Evolutionary conservation across 2,888 invertebrate genomes (phyloP).

Genomic region (Bhutanitis thaidina): DNA sequence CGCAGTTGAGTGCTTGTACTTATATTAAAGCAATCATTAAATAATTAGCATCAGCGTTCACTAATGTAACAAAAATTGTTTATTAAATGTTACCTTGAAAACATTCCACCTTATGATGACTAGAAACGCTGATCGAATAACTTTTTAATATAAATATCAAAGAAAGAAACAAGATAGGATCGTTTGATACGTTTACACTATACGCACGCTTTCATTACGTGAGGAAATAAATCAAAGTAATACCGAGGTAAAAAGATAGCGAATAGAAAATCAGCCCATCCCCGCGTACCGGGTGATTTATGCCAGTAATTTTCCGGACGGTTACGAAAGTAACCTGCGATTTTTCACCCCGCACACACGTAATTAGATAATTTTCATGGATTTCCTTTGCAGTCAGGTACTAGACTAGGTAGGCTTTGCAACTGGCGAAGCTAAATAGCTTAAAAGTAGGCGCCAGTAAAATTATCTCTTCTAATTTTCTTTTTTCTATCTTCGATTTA

Average conservation of each 20-base stretch:
- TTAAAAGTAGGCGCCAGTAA: too few species aligned
- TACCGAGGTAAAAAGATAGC: slow-evolving; percentile 72
- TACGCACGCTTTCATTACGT: slow-evolving; percentile 75
- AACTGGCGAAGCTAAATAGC: too few species aligned
- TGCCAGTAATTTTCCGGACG: slow-evolving; percentile 75
- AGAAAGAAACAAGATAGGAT: slow-evolving; percentile 42
- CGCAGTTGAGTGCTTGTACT: too few species aligned
- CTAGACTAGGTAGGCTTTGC: too few species aligned
- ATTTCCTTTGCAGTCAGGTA: slow-evolving; percentile 35
- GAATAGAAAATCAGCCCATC: slow-evolving; percentile 73
- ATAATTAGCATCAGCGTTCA: too few species aligned
- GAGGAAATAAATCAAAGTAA: slow-evolving; percentile 77
- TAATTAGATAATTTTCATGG: slow-evolving; percentile 76
- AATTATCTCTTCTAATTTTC: too few species aligned
- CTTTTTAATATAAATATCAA: slow-evolving; percentile 39
- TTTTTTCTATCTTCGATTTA: neutral
- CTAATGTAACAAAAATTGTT: too few species aligned
- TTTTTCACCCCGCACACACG: slow-evolving; percentile 73
- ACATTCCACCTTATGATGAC: neutral
- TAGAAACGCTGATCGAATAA: slow-evolving; percentile 37
- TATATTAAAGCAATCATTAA: too few species aligned
- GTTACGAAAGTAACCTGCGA: slow-evolving; percentile 75
- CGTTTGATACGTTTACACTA: slow-evolving; percentile 60
- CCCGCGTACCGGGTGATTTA: slow-evolving; percentile 63
- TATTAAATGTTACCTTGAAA: too few species aligned